Conservation (phyloP, 2,888 invertebrate species). For the Parthenolecanium corni region DNA sequence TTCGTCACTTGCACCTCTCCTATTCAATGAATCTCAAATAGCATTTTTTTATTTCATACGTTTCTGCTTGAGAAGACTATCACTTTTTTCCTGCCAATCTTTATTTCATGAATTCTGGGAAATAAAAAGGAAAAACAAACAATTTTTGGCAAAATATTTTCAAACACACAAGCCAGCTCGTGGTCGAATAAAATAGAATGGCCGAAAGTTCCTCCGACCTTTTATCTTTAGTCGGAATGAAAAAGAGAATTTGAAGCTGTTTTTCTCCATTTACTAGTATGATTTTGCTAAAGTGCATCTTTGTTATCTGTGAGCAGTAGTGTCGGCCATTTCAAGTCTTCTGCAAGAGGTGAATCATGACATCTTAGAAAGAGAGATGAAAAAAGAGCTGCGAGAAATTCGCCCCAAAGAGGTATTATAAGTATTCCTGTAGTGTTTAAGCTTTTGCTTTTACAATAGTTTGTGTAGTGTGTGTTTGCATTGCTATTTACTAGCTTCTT, state of each 20-base stretch:
- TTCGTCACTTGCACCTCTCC: too few relatives aligned
- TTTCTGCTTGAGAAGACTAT: too few relatives aligned
- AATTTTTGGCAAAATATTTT: too few relatives aligned
- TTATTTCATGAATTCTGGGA: too few relatives aligned
- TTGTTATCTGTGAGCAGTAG: conserved; percentile 46
- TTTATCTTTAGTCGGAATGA: too few relatives aligned
- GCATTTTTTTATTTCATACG: too few relatives aligned
- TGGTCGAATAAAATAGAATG: too few relatives aligned
- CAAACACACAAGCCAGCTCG: too few relatives aligned
- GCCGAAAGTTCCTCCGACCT: too few relatives aligned
- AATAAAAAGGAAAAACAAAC: too few relatives aligned
- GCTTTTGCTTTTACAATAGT: conserved; percentile 9
- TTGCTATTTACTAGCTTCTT: not conserved
- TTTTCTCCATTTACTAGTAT: not conserved
- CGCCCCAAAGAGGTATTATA: conserved; percentile 18
- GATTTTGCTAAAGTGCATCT: not conserved
- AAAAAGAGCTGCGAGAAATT: conserved; percentile 4
- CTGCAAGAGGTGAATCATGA: conserved; percentile 68
- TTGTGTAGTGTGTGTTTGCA: conserved; percentile 7
- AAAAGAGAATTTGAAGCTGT: not conserved
- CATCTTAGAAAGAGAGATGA: conserved; percentile 37
- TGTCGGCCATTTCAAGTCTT: conserved; percentile 66
- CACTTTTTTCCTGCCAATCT: too few relatives aligned
- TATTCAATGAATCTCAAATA: too few relatives aligned
- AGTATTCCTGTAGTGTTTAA: conserved; percentile 13